Percentiles rank a stretch among this genome's conserved stretches.
Evolutionary conservation across 2,888 invertebrate genomes (phyloP).

Genomic region (Pyrrhia umbra): DNA sequence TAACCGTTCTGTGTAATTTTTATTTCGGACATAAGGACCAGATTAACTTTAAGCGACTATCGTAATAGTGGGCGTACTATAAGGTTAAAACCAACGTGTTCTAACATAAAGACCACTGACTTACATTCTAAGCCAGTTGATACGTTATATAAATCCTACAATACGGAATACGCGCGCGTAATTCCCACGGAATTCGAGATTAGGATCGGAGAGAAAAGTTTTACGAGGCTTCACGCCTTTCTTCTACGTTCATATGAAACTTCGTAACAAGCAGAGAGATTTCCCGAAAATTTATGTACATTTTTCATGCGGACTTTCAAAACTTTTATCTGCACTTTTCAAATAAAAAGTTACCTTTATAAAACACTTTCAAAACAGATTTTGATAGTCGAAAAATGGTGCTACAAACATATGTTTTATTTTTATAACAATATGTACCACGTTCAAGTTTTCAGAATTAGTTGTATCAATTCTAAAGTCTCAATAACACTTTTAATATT

Average conservation of each 20-base stretch:
- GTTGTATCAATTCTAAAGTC: background rate
- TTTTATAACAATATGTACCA: background rate
- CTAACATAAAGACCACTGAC: background rate
- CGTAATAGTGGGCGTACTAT: background rate
- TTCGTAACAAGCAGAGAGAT: slow-evolving; percentile 8
- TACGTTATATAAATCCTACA: background rate
- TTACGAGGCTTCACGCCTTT: slow-evolving; percentile 1
- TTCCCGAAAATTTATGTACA: background rate
- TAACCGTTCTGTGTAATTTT: no score
- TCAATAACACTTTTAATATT: slow-evolving; percentile 44
- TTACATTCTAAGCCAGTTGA: no score
- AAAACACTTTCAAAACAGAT: slow-evolving; percentile 35
- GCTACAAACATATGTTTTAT: background rate
- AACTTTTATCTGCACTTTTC: slow-evolving; percentile 37
- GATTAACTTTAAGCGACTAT: background rate
- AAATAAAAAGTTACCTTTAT: slow-evolving; percentile 6
- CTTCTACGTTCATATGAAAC: slow-evolving; percentile 11
- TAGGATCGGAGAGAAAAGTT: slow-evolving; percentile 35
- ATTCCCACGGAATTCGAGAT: slow-evolving; percentile 5
- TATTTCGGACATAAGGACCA: background rate
- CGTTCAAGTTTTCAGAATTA: background rate
- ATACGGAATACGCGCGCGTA: background rate
- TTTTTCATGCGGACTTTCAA: slow-evolving; percentile 8
- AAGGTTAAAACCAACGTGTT: background rate
- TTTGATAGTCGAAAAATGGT: background rate